Conservation (phyloP, 2,888 invertebrate genomes). For the Scaptomyza polygonia region DNA sequence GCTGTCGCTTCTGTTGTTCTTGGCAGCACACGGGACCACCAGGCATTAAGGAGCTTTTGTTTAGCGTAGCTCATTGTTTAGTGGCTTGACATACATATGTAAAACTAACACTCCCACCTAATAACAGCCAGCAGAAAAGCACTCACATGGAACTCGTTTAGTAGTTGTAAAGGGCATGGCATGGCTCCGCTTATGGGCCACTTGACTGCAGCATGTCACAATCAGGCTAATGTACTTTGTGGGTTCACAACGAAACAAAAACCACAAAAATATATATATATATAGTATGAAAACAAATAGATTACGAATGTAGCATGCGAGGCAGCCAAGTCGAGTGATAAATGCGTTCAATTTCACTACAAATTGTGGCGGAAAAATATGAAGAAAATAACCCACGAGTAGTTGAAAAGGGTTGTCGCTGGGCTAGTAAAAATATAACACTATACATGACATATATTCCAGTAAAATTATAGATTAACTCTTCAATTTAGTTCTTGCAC, state of each 20-base stretch:
- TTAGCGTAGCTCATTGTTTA: constrained; percentile 57
- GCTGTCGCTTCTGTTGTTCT: constrained; percentile 15
- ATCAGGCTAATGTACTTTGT: constrained; percentile 70
- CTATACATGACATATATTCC: not conserved
- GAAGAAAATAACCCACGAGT: not conserved
- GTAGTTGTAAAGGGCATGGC: not conserved
- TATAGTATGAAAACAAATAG: constrained; percentile 34
- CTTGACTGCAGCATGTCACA: constrained; percentile 69
- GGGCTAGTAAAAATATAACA: not conserved
- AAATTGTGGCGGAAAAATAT: constrained; percentile 23
- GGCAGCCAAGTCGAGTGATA: constrained; percentile 30
- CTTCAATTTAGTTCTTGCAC: constrained; percentile 4
- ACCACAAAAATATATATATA: not conserved
- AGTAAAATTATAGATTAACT: constrained; percentile 2
- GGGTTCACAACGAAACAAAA: constrained; percentile 13
- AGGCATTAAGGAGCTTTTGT: constrained; percentile 56
- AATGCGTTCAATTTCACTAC: constrained; percentile 40
- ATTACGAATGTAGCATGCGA: constrained; percentile 20
- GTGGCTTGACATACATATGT: constrained; percentile 66
- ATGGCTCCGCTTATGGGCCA: constrained; percentile 32
- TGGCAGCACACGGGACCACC: constrained; percentile 41
- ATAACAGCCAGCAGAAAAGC: constrained; percentile 5
- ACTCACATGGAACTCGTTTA: constrained; percentile 9
- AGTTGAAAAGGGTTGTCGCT: constrained; percentile 12
- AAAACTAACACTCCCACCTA: constrained; percentile 11